Evolutionary conservation across 2,797 vertebrate species (phyloP), one percentile per base, ranked within the genome.

Genomic region (Hirundo rustica): DNA sequence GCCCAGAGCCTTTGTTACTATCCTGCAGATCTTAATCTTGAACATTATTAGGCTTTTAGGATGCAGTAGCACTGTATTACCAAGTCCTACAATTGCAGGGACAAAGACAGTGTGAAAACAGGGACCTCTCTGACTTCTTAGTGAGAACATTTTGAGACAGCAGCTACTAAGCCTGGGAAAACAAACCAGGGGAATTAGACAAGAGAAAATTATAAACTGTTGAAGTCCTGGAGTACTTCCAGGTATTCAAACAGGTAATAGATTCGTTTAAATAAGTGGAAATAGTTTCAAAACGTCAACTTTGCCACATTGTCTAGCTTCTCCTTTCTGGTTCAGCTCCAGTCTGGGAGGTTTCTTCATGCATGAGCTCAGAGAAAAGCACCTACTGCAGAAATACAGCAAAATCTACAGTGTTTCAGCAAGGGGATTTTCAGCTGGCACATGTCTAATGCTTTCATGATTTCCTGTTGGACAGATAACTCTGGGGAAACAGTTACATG

Each of bases 161-260:
- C 66, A 87, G 68, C 44, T 78, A 53, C 67, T 44, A 55, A 34
- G 86, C 67, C 67, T 72, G 87, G 84, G 89, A 83, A 96, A 96
- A 90, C 57, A 81, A 86, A 91, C 74, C 58, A 67, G n/a, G 64
- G 48, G 83, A 86, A 72, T 55, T 74, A 82, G 83, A 91, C 92
- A 93, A 94, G 92, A 95, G 93, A 91, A 76, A 93, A 81, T 55
- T 82, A 84, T 62, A 94, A 93, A 93, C 85, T 88, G 82, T 70
- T 96, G 79, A 94, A 92, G 80, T 96, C 34, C 89, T 96, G 88
- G 89, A 96, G 85, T 92, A 95, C 91, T 96, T 93, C 95, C 96
- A 93, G 77, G 89, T 93, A 96, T 95, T 96, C 93, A 96, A 93
- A 73, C 94, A 97, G 93, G 93, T 97, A 96, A 94, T 92, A 90